Evolutionary conservation across 2,797 vertebrate species (phyloP), one percentile per base, ranked within the genome.

Genomic region (Sciaenops ocellatus): DNA sequence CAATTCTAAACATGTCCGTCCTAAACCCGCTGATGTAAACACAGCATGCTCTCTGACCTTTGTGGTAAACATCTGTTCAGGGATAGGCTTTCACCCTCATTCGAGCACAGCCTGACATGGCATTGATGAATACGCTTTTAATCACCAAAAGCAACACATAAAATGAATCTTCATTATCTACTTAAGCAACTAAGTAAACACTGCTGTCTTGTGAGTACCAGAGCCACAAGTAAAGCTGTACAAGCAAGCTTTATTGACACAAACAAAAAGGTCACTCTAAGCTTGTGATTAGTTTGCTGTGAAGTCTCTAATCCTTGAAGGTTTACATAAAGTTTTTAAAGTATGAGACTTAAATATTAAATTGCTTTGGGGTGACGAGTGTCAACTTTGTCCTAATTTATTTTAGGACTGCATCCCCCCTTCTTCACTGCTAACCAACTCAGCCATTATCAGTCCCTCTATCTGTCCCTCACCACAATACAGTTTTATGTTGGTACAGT

Each of bases 1-100:
- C 90, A 93, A 89, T 90, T 94, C 93, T 87, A 95, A 95, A 95
- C 95, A 95, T 93, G 92, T 92, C 93, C 85, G 81, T 91, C 90
- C 89, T 85, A 87, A 93, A 94, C 80, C 87, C 63, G 61, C 79
- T 88, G 93, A 94, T 95, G 91, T 95, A 95, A 96, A 95, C 94
- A 95, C 78, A 71, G 82, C 85, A 7, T 94, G 93, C 87, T 87
- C 94, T 93, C 87, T 94, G 94, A 95, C 95, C 95, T 93, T 48
- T 86, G 91, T 47, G 89, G 94, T 94, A 95, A 94, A 95, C 94
- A 95, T 94, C 90, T 93, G 94, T 65, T 90, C 87, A 80, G 82
- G 93, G 93, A 91, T 94, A 93, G 90, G 94, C 91, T 96, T 95
- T 93, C 93, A 93, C 93, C 90, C 88, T 80, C 86, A 51, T 82